Evolutionary conservation across 2,113 vertebrate species (phyloP).

Genomic region (Pardalotus punctatus): DNA sequence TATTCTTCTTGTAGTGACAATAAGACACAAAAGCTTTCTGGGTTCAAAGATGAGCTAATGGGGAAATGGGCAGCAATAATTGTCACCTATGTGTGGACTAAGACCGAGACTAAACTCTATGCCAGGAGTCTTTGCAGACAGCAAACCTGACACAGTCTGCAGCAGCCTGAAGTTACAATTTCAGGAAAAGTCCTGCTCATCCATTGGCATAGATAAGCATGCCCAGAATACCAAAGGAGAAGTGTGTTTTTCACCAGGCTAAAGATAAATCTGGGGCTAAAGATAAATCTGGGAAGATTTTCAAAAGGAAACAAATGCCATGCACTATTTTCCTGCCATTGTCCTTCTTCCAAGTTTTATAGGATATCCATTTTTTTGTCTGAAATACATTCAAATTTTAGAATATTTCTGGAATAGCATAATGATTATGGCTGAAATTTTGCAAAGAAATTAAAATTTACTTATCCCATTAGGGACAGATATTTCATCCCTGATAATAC

Average conservation of each 20-base stretch:
- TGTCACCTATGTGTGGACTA: not conserved
- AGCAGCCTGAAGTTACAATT: not conserved
- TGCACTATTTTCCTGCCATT: not conserved
- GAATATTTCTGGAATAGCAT: not conserved
- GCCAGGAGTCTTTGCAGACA: not conserved
- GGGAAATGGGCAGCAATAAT: not conserved
- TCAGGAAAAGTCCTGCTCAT: not conserved
- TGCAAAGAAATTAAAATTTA: not conserved
- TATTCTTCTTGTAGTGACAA: not conserved
- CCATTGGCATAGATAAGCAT: not conserved
- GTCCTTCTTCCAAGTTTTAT: not conserved
- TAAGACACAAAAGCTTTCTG: not conserved
- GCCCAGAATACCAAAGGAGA: not conserved
- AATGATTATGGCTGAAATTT: not conserved
- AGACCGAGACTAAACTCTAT: not conserved
- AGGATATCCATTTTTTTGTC: not conserved
- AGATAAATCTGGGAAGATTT: not conserved
- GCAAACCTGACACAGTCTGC: not conserved
- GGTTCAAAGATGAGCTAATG: not conserved
- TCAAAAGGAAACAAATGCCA: not conserved
- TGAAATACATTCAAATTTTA: not conserved
- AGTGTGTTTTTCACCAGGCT: not conserved
- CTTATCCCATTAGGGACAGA: not conserved
- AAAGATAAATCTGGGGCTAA: not conserved
- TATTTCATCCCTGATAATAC: not conserved